Evolutionary conservation across 2,113 vertebrate species (phyloP).

Genomic region (Tychaedon coryphoeus): DNA sequence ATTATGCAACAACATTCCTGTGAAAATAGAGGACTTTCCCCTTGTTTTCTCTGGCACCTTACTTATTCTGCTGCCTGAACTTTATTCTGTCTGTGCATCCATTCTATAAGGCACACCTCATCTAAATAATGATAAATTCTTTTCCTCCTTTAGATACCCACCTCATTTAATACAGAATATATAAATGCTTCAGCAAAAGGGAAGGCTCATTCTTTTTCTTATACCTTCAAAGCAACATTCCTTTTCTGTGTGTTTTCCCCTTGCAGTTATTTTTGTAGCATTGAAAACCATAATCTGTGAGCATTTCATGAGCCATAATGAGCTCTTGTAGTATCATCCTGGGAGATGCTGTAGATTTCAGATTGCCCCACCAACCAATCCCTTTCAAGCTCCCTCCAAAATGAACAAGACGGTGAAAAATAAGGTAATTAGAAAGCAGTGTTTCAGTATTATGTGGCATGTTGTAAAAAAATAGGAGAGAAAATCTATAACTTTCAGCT

Average conservation of each 20-base stretch:
- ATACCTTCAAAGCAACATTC: neutral
- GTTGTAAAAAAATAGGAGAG: neutral
- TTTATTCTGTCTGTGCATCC: neutral
- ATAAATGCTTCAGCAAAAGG: neutral
- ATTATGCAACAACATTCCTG: neutral
- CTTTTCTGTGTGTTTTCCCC: neutral
- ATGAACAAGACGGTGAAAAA: constrained; percentile 8
- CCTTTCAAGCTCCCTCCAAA: neutral
- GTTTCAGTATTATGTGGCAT: neutral
- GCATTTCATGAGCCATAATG: neutral
- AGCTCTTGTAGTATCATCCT: neutral
- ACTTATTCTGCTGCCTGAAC: neutral
- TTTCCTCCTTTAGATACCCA: neutral
- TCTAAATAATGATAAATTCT: neutral
- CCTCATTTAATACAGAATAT: neutral
- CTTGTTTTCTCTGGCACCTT: neutral
- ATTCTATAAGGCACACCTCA: neutral
- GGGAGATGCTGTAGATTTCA: neutral
- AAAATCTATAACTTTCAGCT: neutral
- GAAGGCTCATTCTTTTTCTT: neutral
- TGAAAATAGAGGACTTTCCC: neutral
- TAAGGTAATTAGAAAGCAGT: neutral
- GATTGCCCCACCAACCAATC: neutral
- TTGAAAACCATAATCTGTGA: neutral
- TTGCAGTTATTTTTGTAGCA: neutral